Percentiles rank a stretch among this genome's conserved stretches.
These are phyloP conservation scores for Dryococelus australis DNA, from an alignment of 2,888 invertebrate species.

Conservation along the genomic window DNA sequence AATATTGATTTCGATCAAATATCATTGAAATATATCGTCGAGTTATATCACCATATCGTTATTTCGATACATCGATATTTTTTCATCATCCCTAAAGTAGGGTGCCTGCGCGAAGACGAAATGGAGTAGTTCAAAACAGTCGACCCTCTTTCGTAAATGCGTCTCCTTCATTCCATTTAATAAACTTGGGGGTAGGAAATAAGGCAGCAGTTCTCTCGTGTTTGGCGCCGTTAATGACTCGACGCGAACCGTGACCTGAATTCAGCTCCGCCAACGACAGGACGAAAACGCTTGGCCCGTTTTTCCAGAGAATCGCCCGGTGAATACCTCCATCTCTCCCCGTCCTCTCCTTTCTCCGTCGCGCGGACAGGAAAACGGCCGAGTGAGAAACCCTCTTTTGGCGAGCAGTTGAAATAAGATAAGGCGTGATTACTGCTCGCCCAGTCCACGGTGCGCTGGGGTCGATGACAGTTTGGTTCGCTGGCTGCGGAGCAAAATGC, in stretches of 20 bases:
- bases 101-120: too few relatives aligned
- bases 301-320: not conserved
- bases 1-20: too few relatives aligned
- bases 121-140: too few relatives aligned
- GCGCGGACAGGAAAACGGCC: not conserved
- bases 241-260: not conserved
- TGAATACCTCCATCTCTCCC: not conserved
- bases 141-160: too few relatives aligned
- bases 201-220: too few relatives aligned
- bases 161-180: too few relatives aligned
- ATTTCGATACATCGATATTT: too few relatives aligned
- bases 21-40: too few relatives aligned
- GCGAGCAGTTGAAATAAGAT: not conserved
- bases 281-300: not conserved
- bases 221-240: not conserved
- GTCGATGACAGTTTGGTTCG: slow-evolving; percentile 5
- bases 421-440: not conserved
- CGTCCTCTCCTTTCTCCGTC: not conserved
- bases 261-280: not conserved
- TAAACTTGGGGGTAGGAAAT: too few relatives aligned
- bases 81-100: too few relatives aligned
- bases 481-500: not conserved
- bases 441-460: not conserved
- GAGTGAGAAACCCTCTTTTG: not conserved
- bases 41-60: too few relatives aligned